Evolutionary conservation across 2,888 invertebrate species (phyloP), one percentile per base, ranked within the genome.

Genomic region (Mallateleia sp.): DNA sequence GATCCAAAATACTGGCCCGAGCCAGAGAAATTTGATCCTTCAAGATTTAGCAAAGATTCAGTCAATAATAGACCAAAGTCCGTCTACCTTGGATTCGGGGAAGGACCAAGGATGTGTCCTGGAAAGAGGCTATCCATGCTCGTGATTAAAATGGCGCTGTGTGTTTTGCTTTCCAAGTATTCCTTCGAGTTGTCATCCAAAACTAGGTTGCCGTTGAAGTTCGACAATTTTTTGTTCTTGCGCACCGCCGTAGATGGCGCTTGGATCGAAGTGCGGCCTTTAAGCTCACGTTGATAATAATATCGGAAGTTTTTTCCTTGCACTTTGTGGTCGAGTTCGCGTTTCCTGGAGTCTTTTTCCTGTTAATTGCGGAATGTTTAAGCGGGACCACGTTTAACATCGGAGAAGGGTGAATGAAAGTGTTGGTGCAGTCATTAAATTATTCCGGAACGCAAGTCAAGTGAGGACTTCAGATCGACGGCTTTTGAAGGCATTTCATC

Each of bases 371-470:
- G 81, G 67, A 52, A 85, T 54, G 74, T 75, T 85, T 72, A 58
- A 79, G 64, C 71, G 54, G 66, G 45, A 54, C 69, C 62, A 71
- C 72, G 66, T 79, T 80, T 85, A 80, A 80, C 34, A 62, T 72
- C 66, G 71, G 85, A 89, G 82, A 85, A 87, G 89, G 89, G 89
- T 87, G 88, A 88, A 88, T 88, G 78, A 82, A 84, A 86, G 87
- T 84, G 89, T 89, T 89, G 89, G 89, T 91, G 88, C 91, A 92
- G 92, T 94, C 94, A 93, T 94, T 94, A 95, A 95, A 95, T 95
- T 94, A 94, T 94, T 95, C 94, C 94, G 89, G 93, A 85, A 91
- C 89, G 89, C 92, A 92, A 91, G 90, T 88, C 83, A 81, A 86
- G 85, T 81, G 85, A 75, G 81, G 81, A 60, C 81, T 72, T 47